Percentiles rank a stretch among this genome's conserved stretches.
phyloP scores from a whole-genome alignment of 1,140 invertebrate species.

The Zaprionus lachaisei region DNA sequence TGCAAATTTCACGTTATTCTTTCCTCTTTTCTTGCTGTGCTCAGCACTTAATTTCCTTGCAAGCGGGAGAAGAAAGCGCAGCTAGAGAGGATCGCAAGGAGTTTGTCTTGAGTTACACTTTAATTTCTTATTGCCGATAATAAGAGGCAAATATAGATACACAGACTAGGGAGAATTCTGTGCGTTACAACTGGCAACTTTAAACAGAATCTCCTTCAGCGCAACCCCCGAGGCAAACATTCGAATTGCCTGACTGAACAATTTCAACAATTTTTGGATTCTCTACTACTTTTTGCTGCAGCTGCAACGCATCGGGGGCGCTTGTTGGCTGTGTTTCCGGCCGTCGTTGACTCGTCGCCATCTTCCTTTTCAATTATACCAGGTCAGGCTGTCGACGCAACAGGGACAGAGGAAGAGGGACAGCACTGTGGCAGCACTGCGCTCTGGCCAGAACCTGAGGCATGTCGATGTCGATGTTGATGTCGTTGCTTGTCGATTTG shows the following conservation, averaged over 20 bases:
- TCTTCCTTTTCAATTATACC: constrained; percentile 79
- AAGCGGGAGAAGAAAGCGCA: neutral
- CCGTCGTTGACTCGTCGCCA: constrained; percentile 59
- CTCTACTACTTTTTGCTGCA: constrained; percentile 29
- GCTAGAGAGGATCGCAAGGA: neutral
- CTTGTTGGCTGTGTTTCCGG: constrained; percentile 68
- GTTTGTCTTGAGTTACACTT: neutral
- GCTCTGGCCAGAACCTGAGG: constrained; percentile 26
- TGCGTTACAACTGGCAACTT: neutral
- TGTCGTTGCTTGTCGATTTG: constrained; percentile 52
- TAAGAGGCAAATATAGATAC: neutral
- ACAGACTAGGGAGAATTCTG: neutral
- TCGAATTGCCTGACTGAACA: constrained; percentile 33
- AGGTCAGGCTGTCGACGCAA: constrained; percentile 13
- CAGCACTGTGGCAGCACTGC: neutral
- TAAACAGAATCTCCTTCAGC: neutral
- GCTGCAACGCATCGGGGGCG: constrained; percentile 42
- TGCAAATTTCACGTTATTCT: constrained; percentile 62
- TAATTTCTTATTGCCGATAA: neutral
- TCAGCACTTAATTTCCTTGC: constrained; percentile 40
- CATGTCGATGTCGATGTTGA: constrained; percentile 20
- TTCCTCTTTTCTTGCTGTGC: neutral
- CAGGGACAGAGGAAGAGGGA: neutral
- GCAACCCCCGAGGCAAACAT: neutral
- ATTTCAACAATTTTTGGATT: constrained; percentile 36